Evolutionary conservation across 2,888 invertebrate species (phyloP), one percentile per base, ranked within the genome.

Genomic region (Latheticus oryzae): DNA sequence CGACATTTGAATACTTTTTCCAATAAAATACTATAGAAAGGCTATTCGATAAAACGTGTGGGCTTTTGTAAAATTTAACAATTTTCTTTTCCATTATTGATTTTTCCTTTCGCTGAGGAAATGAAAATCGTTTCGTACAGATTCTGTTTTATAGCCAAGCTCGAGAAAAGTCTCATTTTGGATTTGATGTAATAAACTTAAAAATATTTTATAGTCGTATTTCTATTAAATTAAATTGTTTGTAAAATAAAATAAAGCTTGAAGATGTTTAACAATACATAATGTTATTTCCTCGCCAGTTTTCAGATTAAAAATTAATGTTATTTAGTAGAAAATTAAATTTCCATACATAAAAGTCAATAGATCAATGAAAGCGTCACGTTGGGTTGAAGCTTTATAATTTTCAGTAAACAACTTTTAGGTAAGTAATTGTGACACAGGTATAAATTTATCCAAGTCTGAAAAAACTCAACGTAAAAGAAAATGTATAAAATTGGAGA

Each of bases 1-100:
- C 61, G 71, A 68, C 69, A 66, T 69, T 65, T 69, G 69, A 71
- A 69, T 69, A 65, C 60, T 50, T 38, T 50, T 52, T 53, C 30
- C 52, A 61, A 61, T 59, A 58, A 64, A 61, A 63, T 61, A 54
- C 53, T 35, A 52, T 47, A 42, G 60, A 60, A 57, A 63, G 63
- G 63, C 62, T 62, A 61, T 64, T 54, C 48, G 60, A 38, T 37
- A 28, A 60, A 51, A 64, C 60, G 64, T 61, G 57, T 21, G 57
- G 51, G 57, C 58, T 40, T 55, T 58, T 57, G 48, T 55, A 35
- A 48, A 53, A 54, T 54, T 54, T 45, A 54, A 54, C 53, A 54
- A 45, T 54, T 54, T 54, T 37, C 45, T 45, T 17, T 28, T 32
- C 3, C 24, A 5, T 12, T 42, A 52, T 52, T 42, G 52, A 52